Evolutionary conservation across 2,113 vertebrate genomes (phyloP), one percentile per base, ranked within the genome.

Genomic region (Malaclemys terrapin): DNA sequence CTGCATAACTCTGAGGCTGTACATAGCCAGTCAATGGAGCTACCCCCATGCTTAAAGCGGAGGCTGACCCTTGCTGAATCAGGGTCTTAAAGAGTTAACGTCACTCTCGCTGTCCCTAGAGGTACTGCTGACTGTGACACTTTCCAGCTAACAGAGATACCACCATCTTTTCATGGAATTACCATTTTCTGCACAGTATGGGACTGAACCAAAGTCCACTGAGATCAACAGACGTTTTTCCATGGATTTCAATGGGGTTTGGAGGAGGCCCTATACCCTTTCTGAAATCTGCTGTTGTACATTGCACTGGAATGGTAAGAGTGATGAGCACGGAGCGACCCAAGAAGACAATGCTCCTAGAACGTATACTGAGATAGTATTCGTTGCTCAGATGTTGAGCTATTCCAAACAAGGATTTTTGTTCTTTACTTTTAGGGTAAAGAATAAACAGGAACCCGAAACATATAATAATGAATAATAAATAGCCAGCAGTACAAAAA

Each of bases 261-360:
- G 50, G 50, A 50, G 5, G 50, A 50, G 50, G 50, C 13, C 50
- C 50, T 50, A 5, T 50, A 50, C 1, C 50, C 50, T 50, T 50
- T 50, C 49, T 75, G 72, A 45, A 54, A 42, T 20, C 1, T 76
- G 19, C 1, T 0, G 1, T 35, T n/a, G 13, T n/a, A 13, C 38
- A 20, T 47, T 80, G 52, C 76, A 59, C 52, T 14, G 76, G 50
- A 38, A 3, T 47, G 54, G 25, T 17, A 14, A 45, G 29, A 29
- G 53, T 13, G 17, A 69, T 20, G 50, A 53, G 62, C 65, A 27
- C 5, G 1, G 0, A 86, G 11, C 35, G 31, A 19, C 59, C 8
- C 9, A 56, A 31, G 29, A 29, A 29, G n/a, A 14, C n/a, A 8
- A 22, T 3, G 9, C 59, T 65, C 35, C 82, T 6, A 7, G 27